These are phyloP conservation scores for Oophaga pumilio DNA, from an alignment of 2,113 vertebrate genomes.

Conservation along the genomic window DNA sequence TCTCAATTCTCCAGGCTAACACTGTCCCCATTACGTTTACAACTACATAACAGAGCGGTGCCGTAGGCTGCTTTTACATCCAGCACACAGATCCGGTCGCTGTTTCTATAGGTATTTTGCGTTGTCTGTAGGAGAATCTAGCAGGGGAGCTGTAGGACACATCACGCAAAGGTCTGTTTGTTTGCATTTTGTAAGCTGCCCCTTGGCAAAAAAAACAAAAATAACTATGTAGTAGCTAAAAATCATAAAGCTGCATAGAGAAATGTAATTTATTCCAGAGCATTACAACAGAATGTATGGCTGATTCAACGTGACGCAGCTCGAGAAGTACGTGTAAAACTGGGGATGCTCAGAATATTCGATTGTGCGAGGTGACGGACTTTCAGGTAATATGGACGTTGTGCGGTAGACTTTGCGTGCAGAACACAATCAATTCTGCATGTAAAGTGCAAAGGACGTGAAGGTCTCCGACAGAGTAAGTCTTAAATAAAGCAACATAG, in stretches of 20 bases:
- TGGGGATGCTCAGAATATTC: not conserved
- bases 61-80: not conserved
- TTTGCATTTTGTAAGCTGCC: not conserved
- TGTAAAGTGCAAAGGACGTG: not conserved
- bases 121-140: not conserved
- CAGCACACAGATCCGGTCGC: not conserved
- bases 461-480: not conserved
- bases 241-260: not conserved
- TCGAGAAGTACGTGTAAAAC: not conserved
- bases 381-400: not conserved
- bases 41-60: not conserved
- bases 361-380: too few species aligned
- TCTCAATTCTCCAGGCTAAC: conserved; percentile 25
- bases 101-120: not conserved
- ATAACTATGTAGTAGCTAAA: not conserved
- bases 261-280: not conserved
- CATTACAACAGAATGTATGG: not conserved
- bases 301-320: not conserved
- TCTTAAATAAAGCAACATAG: not conserved
- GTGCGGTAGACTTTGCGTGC: not conserved
- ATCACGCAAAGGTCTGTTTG: not conserved
- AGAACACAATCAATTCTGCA: not conserved
- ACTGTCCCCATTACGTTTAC: not conserved
- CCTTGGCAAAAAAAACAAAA: not conserved
- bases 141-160: not conserved